Conservation (phyloP, 2,888 invertebrate species). For the Argyra leucocephala region DNA sequence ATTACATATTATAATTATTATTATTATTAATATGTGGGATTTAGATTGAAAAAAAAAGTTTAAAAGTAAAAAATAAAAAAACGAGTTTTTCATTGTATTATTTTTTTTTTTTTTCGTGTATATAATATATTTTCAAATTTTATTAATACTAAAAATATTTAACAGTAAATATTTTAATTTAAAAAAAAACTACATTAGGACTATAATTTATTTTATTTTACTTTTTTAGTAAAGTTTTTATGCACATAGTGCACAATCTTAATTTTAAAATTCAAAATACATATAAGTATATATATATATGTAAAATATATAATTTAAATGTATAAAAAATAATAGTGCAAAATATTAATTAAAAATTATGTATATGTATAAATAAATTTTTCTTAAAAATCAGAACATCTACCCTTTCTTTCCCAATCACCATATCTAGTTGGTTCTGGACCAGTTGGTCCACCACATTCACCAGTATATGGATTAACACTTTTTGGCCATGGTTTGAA, state of each 20-base stretch:
- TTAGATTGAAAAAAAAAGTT: not conserved
- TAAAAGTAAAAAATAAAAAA: too few relatives aligned
- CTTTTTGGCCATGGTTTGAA: constrained; percentile 61
- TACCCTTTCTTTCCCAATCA: constrained; percentile 98
- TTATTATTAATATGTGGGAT: not conserved
- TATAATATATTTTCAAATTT: not conserved
- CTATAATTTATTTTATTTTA: not conserved
- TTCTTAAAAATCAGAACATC: constrained; percentile 86
- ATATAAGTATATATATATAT: not conserved
- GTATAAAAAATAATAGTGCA: not conserved
- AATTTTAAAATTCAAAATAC: not conserved
- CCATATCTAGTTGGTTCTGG: constrained; percentile 99
- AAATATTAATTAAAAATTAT: not conserved
- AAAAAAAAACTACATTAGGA: not conserved
- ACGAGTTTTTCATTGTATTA: not conserved
- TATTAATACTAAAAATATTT: not conserved
- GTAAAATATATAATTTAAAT: too few relatives aligned
- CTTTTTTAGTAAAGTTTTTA: too few relatives aligned
- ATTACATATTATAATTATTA: too few relatives aligned
- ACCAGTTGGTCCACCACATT: constrained; percentile 88
- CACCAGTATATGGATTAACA: constrained; percentile 86
- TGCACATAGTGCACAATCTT: constrained; percentile 6
- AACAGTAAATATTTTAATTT: not conserved
- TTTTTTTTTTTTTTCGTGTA: not conserved
- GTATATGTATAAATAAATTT: not conserved